Conservation (phyloP, 2,888 invertebrate species). For the Nemoura dubitans region DNA sequence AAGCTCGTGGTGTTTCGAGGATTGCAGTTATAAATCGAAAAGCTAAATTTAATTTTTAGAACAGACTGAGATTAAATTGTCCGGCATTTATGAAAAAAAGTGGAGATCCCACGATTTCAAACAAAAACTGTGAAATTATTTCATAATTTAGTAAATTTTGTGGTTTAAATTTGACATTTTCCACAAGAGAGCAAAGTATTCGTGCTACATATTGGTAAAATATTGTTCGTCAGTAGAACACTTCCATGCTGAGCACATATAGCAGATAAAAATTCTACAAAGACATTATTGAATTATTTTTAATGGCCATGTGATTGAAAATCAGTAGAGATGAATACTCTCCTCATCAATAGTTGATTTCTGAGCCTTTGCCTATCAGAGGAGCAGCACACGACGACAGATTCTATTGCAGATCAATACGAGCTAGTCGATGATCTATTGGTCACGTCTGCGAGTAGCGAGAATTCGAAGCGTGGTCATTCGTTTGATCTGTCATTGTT, state of each 20-base stretch:
- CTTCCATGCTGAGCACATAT: too few species aligned
- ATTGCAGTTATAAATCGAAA: constrained; percentile 40
- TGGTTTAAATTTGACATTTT: neutral
- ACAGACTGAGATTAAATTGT: constrained; percentile 39
- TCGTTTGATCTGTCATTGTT: constrained; percentile 22
- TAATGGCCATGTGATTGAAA: neutral
- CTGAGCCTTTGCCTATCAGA: neutral
- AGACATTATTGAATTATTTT: neutral
- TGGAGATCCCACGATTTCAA: neutral
- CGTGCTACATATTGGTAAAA: too few species aligned
- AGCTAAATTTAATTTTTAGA: constrained; percentile 40
- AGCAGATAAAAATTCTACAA: neutral
- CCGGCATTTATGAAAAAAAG: constrained; percentile 16
- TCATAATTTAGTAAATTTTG: neutral
- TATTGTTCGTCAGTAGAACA: too few species aligned
- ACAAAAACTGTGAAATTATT: neutral
- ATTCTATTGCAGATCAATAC: neutral
- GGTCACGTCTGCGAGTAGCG: neutral
- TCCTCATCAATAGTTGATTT: neutral
- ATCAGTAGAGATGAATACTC: neutral
- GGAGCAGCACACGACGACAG: neutral
- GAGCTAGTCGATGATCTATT: neutral
- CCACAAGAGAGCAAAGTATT: too few species aligned
- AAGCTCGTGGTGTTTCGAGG: constrained; percentile 15
- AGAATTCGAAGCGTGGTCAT: neutral